Conservation (phyloP, 2,888 invertebrate species). For the Gortyna flavago region DNA sequence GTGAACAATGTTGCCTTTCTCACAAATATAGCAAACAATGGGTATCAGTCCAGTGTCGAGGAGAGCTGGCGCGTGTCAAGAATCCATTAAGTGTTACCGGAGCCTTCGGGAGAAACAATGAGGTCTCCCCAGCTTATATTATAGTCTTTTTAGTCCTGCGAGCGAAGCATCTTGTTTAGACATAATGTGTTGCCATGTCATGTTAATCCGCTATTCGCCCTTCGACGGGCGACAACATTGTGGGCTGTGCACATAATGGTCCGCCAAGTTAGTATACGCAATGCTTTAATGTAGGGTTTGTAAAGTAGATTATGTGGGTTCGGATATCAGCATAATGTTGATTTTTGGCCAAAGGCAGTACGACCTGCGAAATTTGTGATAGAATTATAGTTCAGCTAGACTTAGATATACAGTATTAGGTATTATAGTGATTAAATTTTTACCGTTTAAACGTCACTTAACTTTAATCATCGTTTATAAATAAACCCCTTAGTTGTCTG, state of each 20-base stretch:
- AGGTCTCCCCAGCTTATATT: conserved; percentile 45
- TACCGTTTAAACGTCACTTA: not conserved
- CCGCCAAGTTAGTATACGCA: conserved; percentile 15
- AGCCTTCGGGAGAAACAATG: conserved; percentile 65
- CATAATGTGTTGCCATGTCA: conserved; percentile 54
- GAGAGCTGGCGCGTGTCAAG: conserved; percentile 63
- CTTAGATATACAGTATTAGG: too few species aligned
- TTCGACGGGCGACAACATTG: conserved; percentile 26
- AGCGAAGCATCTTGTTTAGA: conserved; percentile 48
- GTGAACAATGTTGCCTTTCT: conserved; percentile 56
- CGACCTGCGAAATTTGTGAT: not conserved
- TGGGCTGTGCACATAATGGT: conserved; percentile 20
- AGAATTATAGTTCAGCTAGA: not conserved
- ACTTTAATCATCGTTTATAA: too few species aligned
- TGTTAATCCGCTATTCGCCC: conserved; percentile 59
- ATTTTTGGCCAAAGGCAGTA: not conserved
- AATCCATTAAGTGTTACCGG: conserved; percentile 70
- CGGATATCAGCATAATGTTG: not conserved
- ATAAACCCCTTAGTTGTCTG: not conserved
- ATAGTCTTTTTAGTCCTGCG: conserved; percentile 44
- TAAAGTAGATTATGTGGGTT: conserved; percentile 14
- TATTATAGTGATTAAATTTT: too few species aligned
- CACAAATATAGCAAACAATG: conserved; percentile 63
- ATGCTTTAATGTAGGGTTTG: not conserved
- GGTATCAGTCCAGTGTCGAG: conserved; percentile 57